Percentiles rank a stretch among this genome's conserved stretches.
Conservation (phyloP, 2,888 invertebrate species). For the Platyscelio sp. region DNA sequence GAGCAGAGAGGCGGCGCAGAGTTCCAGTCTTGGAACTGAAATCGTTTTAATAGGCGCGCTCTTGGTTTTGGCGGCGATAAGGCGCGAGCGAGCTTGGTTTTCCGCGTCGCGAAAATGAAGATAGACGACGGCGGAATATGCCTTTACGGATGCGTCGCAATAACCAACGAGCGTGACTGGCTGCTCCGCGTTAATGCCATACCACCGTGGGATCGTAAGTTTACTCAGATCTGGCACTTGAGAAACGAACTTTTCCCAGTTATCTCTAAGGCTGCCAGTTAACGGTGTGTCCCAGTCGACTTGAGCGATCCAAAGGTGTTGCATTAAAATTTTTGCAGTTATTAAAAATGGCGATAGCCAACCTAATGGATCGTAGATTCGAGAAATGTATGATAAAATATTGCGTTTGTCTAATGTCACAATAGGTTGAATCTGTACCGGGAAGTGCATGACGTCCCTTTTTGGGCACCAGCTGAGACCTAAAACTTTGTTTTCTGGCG, state of each 20-base stretch:
- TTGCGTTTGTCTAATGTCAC: not conserved
- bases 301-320: not conserved
- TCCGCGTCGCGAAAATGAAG: not conserved
- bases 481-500: not conserved
- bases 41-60: not conserved
- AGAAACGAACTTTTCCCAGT: not conserved
- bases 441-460: not conserved
- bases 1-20: not conserved
- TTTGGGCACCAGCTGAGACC: not conserved
- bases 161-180: not conserved
- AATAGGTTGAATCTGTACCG: not conserved
- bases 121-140: not conserved
- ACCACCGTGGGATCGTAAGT: not conserved
- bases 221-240: not conserved
- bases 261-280: not conserved
- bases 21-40: not conserved
- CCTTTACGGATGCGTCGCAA: not conserved
- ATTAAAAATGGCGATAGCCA: not conserved
- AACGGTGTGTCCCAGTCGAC: not conserved
- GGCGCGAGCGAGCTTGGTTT: not conserved
- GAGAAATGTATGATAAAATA: not conserved
- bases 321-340: not conserved
- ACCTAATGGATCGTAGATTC: not conserved
- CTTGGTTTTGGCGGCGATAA: not conserved
- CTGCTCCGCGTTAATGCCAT: not conserved